Evolutionary conservation across 2,113 vertebrate genomes (phyloP), one percentile per base, ranked within the genome.

Genomic region (Elanus axillaris): DNA sequence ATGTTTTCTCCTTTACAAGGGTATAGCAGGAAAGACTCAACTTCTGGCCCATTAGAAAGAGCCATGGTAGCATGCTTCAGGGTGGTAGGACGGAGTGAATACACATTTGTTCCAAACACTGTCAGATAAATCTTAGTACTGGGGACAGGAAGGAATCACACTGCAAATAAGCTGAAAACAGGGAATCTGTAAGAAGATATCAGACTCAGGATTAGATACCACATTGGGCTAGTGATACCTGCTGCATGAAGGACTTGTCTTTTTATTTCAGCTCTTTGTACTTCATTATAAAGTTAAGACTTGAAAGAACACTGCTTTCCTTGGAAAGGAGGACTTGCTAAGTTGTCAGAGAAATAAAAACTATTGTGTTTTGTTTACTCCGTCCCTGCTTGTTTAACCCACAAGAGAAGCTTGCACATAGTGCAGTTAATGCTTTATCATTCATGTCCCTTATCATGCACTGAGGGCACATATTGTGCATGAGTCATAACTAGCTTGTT

Each of bases 401-500:
- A 19, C 32, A 68, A 79, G 38, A 88, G 87, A 50, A 60, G 32
- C 32, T 80, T 66, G 76, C 64, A 36, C 85, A 93, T 62, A 84
- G 75, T 66, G 27, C 72, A 84, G 90, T 89, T 85, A 89, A 92
- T 95, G 60, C 86, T 97, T 96, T 96, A 96, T 94, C 90, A 78
- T 56, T 90, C 76, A 86, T 2, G 6, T 86, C 75, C 78, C 81
- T 79, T 74, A 75, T 95, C 95, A 47, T 53, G 94, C 50, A 59
- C 71, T 52, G 77, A 84, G 77, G 69, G 55, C 72, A 91, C 0
- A 11, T 77, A 88, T 73, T 86, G 59, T 87, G 36, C 19, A 5
- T 97, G 98, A 98, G 91, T 98, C 97, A 98, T 91, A 81, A 89
- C 81, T 93, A 86, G 76, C 66, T 97, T 98, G 96, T 98, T 98